Percentiles rank a stretch among this genome's conserved stretches.
Evolutionary conservation across 1,140 invertebrate species (phyloP).

Genomic region (Aphelenchoides besseyi): DNA sequence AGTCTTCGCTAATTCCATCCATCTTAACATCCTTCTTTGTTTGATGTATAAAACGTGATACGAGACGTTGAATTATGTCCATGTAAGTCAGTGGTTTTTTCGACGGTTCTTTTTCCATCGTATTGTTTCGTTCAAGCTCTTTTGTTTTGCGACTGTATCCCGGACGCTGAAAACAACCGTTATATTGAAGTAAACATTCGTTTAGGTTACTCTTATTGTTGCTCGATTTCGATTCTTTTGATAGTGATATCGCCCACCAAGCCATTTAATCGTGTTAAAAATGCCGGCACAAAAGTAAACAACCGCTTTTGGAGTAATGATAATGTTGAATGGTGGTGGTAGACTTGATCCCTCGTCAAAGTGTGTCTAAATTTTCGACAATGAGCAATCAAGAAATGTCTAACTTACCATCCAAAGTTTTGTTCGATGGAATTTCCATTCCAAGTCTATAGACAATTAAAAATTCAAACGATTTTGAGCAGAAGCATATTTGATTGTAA

Average conservation of each 20-base stretch:
- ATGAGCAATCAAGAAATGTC: no score
- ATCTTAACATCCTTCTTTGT: conserved; percentile 66
- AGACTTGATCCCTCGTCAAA: conserved; percentile 67
- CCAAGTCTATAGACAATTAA: conserved; percentile 68
- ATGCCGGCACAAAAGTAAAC: conserved; percentile 63
- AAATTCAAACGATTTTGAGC: no score
- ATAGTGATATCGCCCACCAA: conserved; percentile 55
- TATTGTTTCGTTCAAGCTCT: conserved; percentile 41
- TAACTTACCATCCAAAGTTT: conserved; percentile 70
- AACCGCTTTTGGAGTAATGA: conserved; percentile 68
- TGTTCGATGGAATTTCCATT: conserved; percentile 69
- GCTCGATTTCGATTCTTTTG: conserved; percentile 51
- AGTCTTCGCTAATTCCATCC: conserved; percentile 69
- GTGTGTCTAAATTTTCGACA: no score
- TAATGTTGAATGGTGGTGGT: conserved; percentile 68
- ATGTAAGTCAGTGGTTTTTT: conserved; percentile 58
- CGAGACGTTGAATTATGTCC: conserved; percentile 68
- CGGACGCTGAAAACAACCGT: conserved; percentile 44
- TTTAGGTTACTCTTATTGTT: conserved; percentile 50
- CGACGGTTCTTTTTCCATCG: conserved; percentile 23
- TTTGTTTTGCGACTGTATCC: conserved; percentile 58
- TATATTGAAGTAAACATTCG: background rate
- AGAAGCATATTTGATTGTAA: background rate
- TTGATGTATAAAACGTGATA: conserved; percentile 62
- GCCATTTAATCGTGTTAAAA: conserved; percentile 51